phyloP scores from a whole-genome alignment of 1,140 invertebrate genomes.

The Bathynomus jamesi region DNA sequence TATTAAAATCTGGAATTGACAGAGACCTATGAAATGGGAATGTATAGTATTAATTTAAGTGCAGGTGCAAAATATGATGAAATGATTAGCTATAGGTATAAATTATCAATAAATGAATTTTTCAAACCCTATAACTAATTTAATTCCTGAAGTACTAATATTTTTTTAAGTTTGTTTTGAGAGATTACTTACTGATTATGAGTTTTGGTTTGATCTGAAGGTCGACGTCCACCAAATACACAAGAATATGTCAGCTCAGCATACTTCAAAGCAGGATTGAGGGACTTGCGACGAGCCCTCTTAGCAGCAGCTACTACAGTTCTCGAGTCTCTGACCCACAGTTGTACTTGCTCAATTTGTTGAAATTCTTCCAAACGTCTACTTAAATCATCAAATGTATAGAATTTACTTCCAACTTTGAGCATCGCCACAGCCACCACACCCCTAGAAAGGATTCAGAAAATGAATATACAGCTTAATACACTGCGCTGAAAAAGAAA shows the following conservation, averaged over 20 bases:
- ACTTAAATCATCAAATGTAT: constrained; percentile 37
- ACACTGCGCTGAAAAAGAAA: too few relatives aligned
- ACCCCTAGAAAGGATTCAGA: neutral
- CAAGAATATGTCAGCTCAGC: constrained; percentile 37
- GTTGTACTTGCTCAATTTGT: constrained; percentile 31
- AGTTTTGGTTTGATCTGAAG: constrained; percentile 35
- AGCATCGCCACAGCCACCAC: constrained; percentile 29
- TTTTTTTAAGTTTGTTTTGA: too few relatives aligned
- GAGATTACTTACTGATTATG: constrained; percentile 35
- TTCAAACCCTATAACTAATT: too few relatives aligned
- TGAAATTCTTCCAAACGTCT: constrained; percentile 37
- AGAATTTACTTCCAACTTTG: constrained; percentile 38
- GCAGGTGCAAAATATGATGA: too few relatives aligned
- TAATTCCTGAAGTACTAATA: too few relatives aligned
- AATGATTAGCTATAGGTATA: too few relatives aligned
- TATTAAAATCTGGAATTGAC: too few relatives aligned
- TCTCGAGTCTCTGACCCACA: constrained; percentile 36
- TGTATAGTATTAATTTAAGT: too few relatives aligned
- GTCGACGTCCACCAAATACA: constrained; percentile 37
- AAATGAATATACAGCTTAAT: too few relatives aligned
- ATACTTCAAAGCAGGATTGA: constrained; percentile 37
- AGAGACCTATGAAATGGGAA: too few relatives aligned
- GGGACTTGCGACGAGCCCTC: constrained; percentile 36
- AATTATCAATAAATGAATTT: too few relatives aligned
- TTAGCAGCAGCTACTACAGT: constrained; percentile 36